phyloP scores from a whole-genome alignment of 2,113 vertebrate species.

The Donacobius atricapilla region DNA sequence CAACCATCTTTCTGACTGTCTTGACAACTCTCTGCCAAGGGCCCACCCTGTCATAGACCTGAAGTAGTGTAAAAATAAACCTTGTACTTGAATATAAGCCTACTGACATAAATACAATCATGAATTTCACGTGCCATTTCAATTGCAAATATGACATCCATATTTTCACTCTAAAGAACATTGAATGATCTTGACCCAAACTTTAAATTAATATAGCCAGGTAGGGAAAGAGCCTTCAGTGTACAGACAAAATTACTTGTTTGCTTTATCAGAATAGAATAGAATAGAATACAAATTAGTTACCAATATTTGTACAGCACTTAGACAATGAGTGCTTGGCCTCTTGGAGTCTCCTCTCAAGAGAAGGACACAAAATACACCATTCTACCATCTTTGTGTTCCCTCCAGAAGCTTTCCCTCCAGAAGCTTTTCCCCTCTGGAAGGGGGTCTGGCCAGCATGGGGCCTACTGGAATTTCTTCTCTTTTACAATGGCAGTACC shows the following conservation, averaged over 20 bases:
- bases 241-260: constrained; percentile 28
- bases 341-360: neutral
- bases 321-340: neutral
- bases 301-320: neutral
- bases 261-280: constrained; percentile 1
- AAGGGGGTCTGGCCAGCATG: neutral
- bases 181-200: neutral
- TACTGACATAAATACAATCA: neutral
- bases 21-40: neutral
- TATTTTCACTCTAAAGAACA: neutral
- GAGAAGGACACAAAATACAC: neutral
- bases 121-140: neutral
- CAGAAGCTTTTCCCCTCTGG: neutral
- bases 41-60: neutral
- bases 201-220: neutral
- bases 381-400: neutral
- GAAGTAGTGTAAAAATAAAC: neutral
- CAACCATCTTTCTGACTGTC: neutral
- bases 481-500: neutral
- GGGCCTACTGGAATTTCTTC: neutral
- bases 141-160: neutral
- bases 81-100: neutral
- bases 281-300: constrained; percentile 1
- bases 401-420: neutral
- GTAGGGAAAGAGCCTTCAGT: neutral